Conservation (phyloP, 2,113 vertebrate species). For the Rhinolophus sinicus region DNA sequence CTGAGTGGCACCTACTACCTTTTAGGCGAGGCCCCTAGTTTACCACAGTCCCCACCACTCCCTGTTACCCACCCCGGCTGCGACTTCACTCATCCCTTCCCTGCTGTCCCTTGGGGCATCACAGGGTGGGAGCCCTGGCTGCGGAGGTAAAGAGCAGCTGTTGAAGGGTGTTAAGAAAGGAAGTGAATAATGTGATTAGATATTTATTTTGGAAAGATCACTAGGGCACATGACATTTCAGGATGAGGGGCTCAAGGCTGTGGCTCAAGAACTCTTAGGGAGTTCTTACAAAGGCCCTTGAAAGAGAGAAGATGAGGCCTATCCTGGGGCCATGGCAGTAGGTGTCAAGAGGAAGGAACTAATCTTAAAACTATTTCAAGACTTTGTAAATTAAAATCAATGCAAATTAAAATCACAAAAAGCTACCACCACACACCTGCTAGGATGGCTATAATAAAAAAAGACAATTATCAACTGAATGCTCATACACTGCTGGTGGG, state of each 20-base stretch:
- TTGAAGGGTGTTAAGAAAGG: neutral
- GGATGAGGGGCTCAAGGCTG: neutral
- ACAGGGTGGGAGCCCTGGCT: neutral
- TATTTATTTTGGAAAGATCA: neutral
- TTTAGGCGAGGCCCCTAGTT: neutral
- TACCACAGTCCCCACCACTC: neutral
- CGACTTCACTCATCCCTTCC: neutral
- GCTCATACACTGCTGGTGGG: neutral
- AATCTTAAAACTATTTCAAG: conserved; percentile 16
- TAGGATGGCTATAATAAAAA: neutral
- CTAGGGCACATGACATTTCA: neutral
- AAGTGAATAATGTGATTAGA: neutral
- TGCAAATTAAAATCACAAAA: neutral
- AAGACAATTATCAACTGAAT: neutral
- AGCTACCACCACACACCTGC: neutral
- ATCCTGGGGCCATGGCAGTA: neutral
- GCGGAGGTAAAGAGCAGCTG: neutral
- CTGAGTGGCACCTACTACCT: neutral
- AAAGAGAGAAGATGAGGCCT: conserved; percentile 12
- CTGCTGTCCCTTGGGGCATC: neutral
- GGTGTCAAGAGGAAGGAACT: neutral
- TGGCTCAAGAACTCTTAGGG: neutral
- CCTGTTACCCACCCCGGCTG: neutral
- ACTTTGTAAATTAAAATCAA: too few relatives aligned
- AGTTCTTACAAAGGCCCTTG: neutral